Conservation (phyloP, 1,140 invertebrate genomes). For the Drosophila bipectinata region DNA sequence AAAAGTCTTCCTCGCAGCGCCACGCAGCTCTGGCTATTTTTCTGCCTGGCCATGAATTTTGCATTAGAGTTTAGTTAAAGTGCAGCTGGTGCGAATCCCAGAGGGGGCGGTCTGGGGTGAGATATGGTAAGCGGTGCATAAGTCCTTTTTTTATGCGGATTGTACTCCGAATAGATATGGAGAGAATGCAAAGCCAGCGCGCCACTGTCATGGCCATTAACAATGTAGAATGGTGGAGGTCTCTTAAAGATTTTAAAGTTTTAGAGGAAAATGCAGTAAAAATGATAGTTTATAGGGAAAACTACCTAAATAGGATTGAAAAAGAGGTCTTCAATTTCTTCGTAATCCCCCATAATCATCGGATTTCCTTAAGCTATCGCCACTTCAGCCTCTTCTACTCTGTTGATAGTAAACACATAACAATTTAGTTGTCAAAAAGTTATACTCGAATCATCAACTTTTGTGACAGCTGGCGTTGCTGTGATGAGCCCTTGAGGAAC, state of each 20-base stretch:
- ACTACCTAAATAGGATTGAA: background rate
- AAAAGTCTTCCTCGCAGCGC: constrained; percentile 31
- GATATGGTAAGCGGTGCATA: constrained; percentile 15
- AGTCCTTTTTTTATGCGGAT: constrained; percentile 38
- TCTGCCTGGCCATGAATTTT: constrained; percentile 72
- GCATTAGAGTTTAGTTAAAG: constrained; percentile 81
- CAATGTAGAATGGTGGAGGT: constrained; percentile 34
- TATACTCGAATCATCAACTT: constrained; percentile 12
- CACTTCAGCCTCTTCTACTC: background rate
- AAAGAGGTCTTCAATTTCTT: background rate
- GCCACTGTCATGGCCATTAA: constrained; percentile 38
- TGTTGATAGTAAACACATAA: constrained; percentile 10
- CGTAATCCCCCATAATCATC: background rate
- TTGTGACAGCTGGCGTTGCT: constrained; percentile 12
- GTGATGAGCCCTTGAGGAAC: background rate
- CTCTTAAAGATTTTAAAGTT: constrained; percentile 44
- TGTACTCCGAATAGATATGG: constrained; percentile 27
- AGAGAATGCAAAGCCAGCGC: constrained; percentile 17
- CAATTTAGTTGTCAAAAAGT: constrained; percentile 23
- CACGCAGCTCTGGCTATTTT: constrained; percentile 36
- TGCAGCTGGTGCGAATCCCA: constrained; percentile 74
- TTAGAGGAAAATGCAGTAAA: background rate
- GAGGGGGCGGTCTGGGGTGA: constrained; percentile 5
- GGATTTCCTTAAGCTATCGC: background rate
- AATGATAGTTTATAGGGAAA: no score